Base-by-base conservation (phyloP, 2,888 invertebrate species). In the Melinaea menophilus region DNA sequence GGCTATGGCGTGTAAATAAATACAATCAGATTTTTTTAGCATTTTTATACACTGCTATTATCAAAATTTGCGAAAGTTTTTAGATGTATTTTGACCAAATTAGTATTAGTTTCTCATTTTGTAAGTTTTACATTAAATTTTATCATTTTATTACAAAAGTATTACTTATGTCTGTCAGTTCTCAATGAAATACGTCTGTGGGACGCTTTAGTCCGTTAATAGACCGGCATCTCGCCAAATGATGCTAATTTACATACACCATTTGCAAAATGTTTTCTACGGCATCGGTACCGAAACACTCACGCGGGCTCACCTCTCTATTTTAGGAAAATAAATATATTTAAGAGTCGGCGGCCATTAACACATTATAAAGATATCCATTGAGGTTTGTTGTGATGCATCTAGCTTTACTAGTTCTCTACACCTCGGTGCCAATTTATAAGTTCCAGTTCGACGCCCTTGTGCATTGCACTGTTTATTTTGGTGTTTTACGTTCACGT, bases 361-460 rank as follows among this genome's bases (percentile, higher is more conserved):
- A 9, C 31, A 31, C 9, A 51, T 31, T 22, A 31, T 4, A 31
- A 34, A 34, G 46, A 12, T 5, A 47, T 46, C 37, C 46, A 62
- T 56, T 58, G 46, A 55, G 34, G 31, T 61, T 48, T 11, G 41
- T 58, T 54, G 48, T 56, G 55, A 65, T 69, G 62, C 63, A 57
- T 63, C 66, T 64, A 61, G 62, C 61, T 66, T 48, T 63, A 60
- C 68, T 59, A 64, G 59, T 69, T 63, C 59, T 62, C 63, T 62
- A 58, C 11, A 46, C 61, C 60, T 61, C 66, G 59, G 67, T 71
- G 67, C 72, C 64, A 70, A 71, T 73, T 72, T 70, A 67, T 64
- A 67, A 62, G 71, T 74, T 78, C 75, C 74, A 77, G 78, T 82
- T 81, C 74, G 73, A 72, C 71, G 83, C 77, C 79, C 81, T 82